phyloP scores from a whole-genome alignment of 2,113 vertebrate genomes.

The Neotoma lepida region DNA sequence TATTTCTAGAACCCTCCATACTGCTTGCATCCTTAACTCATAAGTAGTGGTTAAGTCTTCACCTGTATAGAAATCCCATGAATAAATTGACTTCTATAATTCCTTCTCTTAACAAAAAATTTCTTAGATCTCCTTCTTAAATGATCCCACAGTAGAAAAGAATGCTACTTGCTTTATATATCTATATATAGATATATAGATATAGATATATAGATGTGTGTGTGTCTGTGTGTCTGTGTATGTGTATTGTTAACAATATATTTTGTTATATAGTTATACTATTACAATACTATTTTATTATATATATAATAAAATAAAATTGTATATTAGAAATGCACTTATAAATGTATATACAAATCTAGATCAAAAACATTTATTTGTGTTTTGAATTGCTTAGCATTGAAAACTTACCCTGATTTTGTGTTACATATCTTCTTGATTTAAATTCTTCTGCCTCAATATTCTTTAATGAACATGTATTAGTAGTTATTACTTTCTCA shows the following conservation, averaged over 20 bases:
- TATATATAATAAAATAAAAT: too few relatives aligned
- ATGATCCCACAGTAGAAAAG: neutral
- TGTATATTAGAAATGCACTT: neutral
- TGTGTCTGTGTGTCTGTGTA: too few relatives aligned
- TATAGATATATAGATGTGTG: too few relatives aligned
- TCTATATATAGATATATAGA: neutral
- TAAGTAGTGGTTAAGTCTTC: neutral
- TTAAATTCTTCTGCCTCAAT: conserved; percentile 84
- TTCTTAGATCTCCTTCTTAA: neutral
- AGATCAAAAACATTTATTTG: neutral
- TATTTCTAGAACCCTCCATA: neutral
- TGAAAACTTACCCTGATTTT: conserved; percentile 62
- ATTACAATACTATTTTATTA: neutral
- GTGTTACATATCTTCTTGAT: conserved; percentile 61
- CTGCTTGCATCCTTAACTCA: neutral
- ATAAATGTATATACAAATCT: neutral
- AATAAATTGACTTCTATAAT: neutral
- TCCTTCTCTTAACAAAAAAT: neutral
- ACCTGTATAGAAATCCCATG: neutral
- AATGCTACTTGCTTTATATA: neutral
- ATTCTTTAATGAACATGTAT: conserved; percentile 91
- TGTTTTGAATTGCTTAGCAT: conserved; percentile 58
- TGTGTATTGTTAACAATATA: too few relatives aligned
- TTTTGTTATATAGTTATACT: too few relatives aligned
- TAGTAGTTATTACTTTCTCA: conserved; percentile 91